Base-by-base conservation (phyloP, 2,113 vertebrate species). In the Pomatostomus ruficeps region DNA sequence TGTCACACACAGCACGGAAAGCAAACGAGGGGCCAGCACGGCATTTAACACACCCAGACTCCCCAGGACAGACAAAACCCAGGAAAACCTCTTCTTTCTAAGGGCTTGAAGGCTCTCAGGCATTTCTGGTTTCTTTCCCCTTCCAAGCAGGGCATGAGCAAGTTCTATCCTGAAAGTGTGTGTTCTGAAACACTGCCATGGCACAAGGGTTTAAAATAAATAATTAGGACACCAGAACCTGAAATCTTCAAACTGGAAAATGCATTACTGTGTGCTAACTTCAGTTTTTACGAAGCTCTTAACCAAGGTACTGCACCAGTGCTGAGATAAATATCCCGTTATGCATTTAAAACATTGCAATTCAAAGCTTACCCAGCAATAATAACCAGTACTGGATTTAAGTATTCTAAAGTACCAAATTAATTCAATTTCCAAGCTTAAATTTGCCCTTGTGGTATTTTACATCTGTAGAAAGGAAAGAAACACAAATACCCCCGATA, bases 131-230 rank as follows among this genome's bases (percentile, higher is more conserved):
- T 91, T 77, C 22, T 45, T 16, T 40, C 20, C 22, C 19, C 17
- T 52, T 28, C 33, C 0, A 45, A 68, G 63, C 11, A 88, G 26
- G 48, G 59, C 29, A 66, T 3, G 10, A 80, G 36, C 66, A 71
- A 82, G 43, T 57, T 46, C 52, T 42, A 16, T 11, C 35, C 62
- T 67, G 48, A 79, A 91, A 83, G 1, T 0, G 2, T 15, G 11
- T 38, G 26, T 70, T 81, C 89, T 1, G 2, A 91, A 86, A 73
- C 45, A 5, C 23, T 33, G 33, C 19, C 6, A 3, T 0, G 7
- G 70, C n/a, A 89, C 72, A 77, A n/a, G 20, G 23, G 14, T 74
- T 94, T 78, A 38, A 88, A 85, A 80, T 18, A 77, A 74, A 68
- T 55, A 24, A 74, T 70, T 31, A 40, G 55, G 49, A 55, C 83